Evolutionary conservation across 2,888 invertebrate species (phyloP).

Genomic region (Xylophagus ater): DNA sequence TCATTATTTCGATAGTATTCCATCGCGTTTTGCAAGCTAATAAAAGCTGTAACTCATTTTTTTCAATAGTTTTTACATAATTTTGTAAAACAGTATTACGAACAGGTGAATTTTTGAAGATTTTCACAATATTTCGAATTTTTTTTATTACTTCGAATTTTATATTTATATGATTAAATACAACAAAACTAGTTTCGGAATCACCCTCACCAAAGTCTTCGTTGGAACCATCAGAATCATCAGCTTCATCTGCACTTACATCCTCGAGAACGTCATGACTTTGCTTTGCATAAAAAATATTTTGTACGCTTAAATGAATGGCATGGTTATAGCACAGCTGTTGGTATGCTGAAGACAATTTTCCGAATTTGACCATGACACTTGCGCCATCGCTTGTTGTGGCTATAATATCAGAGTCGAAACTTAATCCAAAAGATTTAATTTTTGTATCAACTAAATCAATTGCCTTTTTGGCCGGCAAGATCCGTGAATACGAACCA

Average conservation of each 20-base stretch:
- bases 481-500: constrained; percentile 3
- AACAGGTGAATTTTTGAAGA: constrained; percentile 6
- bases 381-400: constrained; percentile 7
- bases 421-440: background rate
- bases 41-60: constrained; percentile 3
- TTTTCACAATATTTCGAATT: constrained; percentile 7
- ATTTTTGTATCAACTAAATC: constrained; percentile 2
- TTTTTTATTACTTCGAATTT: constrained; percentile 1
- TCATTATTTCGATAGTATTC: constrained; percentile 4
- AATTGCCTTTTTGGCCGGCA: constrained; percentile 2
- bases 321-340: constrained; percentile 9
- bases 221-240: background rate
- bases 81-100: constrained; percentile 6
- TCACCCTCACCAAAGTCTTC: background rate
- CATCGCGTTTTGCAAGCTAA: constrained; percentile 7
- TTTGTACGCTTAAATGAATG: constrained; percentile 3
- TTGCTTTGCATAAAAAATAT: too few relatives aligned
- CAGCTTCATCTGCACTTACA: background rate
- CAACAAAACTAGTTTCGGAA: background rate
- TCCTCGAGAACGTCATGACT: background rate
- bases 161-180: background rate
- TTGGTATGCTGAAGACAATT: constrained; percentile 2
- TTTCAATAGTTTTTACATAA: constrained; percentile 1
- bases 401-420: constrained; percentile 3
- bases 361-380: constrained; percentile 6